Evolutionary conservation across 2,113 vertebrate genomes (phyloP).

Genomic region (Heteronetta atricapilla): DNA sequence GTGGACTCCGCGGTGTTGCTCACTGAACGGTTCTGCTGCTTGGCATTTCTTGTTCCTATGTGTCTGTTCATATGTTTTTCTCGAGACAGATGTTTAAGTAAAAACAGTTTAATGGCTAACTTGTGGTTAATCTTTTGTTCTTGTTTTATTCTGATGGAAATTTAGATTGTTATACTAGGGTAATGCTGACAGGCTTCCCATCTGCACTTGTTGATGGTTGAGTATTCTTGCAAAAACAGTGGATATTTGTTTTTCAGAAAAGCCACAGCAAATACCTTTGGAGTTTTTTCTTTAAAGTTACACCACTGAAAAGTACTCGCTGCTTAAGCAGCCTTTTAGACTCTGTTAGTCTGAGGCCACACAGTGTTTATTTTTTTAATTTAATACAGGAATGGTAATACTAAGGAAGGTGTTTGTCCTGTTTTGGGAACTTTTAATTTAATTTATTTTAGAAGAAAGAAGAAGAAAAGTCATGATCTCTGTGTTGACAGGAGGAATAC

Average conservation of each 20-base stretch:
- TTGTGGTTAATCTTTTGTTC: not conserved
- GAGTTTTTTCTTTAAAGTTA: not conserved
- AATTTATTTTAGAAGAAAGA: not conserved
- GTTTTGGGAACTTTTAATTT: not conserved
- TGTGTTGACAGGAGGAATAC: not conserved
- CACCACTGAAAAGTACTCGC: not conserved
- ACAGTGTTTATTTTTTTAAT: not conserved
- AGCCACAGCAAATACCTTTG: not conserved
- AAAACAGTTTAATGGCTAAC: not conserved
- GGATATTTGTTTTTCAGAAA: not conserved
- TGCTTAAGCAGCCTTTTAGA: not conserved
- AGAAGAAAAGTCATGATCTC: not conserved
- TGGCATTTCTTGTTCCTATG: no score
- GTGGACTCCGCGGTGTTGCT: not conserved
- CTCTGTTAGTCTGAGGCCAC: not conserved
- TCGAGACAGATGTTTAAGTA: not conserved
- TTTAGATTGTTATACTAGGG: not conserved
- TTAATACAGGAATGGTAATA: not conserved
- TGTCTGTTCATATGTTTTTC: rapidly evolving
- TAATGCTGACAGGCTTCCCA: not conserved
- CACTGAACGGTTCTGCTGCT: not conserved
- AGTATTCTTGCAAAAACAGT: not conserved
- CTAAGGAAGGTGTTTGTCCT: not conserved
- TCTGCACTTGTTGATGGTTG: not conserved
- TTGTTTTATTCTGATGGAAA: not conserved